These are phyloP conservation scores for Escarpia spicata DNA, from an alignment of 2,888 invertebrate genomes.

Conservation along the genomic window DNA sequence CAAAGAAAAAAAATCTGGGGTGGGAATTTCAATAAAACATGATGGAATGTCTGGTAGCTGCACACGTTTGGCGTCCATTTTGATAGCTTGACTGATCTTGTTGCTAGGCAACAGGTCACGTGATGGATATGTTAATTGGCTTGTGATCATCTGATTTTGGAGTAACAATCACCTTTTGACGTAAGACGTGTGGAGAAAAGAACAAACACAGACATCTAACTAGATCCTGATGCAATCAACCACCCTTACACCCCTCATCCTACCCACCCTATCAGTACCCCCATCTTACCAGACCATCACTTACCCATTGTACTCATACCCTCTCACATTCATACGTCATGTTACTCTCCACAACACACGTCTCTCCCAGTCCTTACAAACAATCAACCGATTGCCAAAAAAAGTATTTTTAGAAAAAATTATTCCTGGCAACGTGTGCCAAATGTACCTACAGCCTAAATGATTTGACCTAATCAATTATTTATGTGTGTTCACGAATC, in stretches of 20 bases:
- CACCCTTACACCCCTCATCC: neutral
- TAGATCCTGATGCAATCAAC: neutral
- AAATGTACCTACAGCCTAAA: neutral
- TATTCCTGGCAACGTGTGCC: neutral
- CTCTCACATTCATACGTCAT: neutral
- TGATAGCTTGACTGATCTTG: no score
- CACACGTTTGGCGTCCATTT: no score
- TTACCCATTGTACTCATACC: neutral
- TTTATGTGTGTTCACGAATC: neutral
- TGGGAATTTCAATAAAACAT: no score
- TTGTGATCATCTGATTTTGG: neutral
- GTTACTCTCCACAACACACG: neutral
- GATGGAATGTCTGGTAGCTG: no score
- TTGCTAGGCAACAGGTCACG: no score
- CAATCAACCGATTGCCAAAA: neutral
- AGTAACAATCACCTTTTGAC: neutral
- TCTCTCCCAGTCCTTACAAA: neutral
- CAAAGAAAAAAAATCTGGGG: no score
- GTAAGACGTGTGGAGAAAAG: neutral
- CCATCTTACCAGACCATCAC: neutral
- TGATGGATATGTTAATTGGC: no score
- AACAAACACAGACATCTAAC: neutral
- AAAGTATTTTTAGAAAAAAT: neutral
- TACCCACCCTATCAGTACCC: neutral
- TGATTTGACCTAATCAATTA: neutral